Evolutionary conservation across 2,888 invertebrate species (phyloP).

Genomic region (Agrochola macilenta): DNA sequence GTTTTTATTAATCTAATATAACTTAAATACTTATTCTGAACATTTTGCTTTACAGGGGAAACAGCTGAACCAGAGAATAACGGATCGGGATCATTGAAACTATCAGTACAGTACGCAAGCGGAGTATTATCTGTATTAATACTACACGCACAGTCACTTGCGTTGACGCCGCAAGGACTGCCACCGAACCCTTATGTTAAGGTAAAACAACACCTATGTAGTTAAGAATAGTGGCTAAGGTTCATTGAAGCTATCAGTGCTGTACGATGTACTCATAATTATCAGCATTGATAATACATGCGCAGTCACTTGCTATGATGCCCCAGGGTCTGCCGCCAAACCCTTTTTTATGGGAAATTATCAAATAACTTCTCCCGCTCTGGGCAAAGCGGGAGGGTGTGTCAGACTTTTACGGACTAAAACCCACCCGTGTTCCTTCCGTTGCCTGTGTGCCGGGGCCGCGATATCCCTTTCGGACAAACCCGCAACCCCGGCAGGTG

Average conservation of each 20-base stretch:
- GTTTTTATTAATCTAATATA: background rate
- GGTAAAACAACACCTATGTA: constrained; percentile 80
- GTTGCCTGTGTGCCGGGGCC: too few species aligned
- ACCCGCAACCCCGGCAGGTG: too few species aligned
- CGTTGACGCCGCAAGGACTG: constrained; percentile 94
- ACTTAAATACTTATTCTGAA: background rate
- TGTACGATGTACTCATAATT: constrained; percentile 86
- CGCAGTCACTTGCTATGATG: constrained; percentile 95
- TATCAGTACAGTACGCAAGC: constrained; percentile 88
- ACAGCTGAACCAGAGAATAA: constrained; percentile 79
- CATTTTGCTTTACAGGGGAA: constrained; percentile 71
- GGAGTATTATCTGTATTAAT: constrained; percentile 88
- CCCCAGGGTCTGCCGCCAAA: constrained; percentile 94
- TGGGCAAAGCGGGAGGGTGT: too few species aligned
- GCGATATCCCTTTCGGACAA: too few species aligned
- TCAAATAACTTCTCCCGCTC: too few species aligned
- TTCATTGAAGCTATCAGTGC: constrained; percentile 86
- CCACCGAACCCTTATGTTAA: constrained; percentile 97
- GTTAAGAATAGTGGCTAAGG: constrained; percentile 64
- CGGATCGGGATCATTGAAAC: constrained; percentile 86
- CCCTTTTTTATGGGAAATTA: too few species aligned
- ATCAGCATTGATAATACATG: constrained; percentile 93
- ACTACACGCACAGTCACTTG: constrained; percentile 97
- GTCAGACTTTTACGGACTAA: too few species aligned
- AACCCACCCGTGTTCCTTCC: too few species aligned